Evolutionary conservation across 1,140 invertebrate species (phyloP), one percentile per base, ranked within the genome.

Genomic region (Procambarus virginalis): DNA sequence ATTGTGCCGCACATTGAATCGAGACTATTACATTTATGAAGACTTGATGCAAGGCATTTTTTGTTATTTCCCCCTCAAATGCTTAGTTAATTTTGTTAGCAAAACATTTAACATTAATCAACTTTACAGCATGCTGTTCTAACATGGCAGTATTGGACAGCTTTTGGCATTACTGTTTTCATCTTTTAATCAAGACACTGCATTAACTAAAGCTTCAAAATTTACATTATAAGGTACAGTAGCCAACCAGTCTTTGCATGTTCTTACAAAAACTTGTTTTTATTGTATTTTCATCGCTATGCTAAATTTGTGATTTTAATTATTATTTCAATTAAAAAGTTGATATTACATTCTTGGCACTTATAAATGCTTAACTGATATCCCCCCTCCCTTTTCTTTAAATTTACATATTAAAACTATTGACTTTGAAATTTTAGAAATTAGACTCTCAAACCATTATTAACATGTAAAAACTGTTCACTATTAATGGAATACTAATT

Each of bases 121-220:
- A 6, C 17, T 64, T 64, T 64, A 20, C 60, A 64, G 60, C 12
- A 64, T 64, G 14, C 20, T 64, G 12, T 4, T 64, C 14, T 64
- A 64, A 64, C 17, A 64, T 64, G 60, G 60, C 60, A 64, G 20
- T 64, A 17, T 64, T 4, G 60, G 17, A 64, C 12, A 64, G 60
- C 60, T 64, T 20, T 64, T 64, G 60, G 60, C 60, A 64, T 64
- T 20, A 14, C 55, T 58, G 55, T 64, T 20, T 64, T 73, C 22
- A 73, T 8, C 68, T 34, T 73, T 73, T 73, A 73, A 73, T 34
- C 22, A 73, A 73, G 22, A 73, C 4, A 34, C 68, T 20, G 6
- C 68, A 73, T 73, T 34, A 73, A 73, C n/a, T 20, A 73, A 73
- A 73, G n/a, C 68, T 34, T 73, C 68, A 73, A 73, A 73, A 14